phyloP scores from a whole-genome alignment of 2,888 invertebrate species.

The Lycia hirtaria region DNA sequence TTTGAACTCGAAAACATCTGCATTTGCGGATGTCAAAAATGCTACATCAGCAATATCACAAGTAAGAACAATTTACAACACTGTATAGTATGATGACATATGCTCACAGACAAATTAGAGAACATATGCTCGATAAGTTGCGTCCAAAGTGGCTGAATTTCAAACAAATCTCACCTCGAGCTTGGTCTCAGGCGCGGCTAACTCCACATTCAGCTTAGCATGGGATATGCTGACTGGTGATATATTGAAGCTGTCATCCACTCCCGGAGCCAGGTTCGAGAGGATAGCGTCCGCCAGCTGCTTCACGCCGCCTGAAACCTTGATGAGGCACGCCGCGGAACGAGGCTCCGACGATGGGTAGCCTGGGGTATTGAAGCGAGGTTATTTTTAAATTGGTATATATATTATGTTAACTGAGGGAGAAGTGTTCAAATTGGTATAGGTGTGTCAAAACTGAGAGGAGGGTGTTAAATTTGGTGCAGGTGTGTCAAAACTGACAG shows the following conservation, averaged over 20 bases:
- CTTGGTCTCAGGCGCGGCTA: conserved; percentile 73
- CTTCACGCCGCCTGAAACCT: conserved; percentile 55
- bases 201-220: conserved; percentile 61
- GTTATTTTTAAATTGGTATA: background rate
- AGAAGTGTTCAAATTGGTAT: too few relatives aligned
- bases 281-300: conserved; percentile 66
- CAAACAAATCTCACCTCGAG: conserved; percentile 55
- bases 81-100: too few relatives aligned
- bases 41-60: too few relatives aligned
- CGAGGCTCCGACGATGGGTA: conserved; percentile 62
- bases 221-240: conserved; percentile 68
- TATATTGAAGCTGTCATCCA: conserved; percentile 73
- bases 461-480: too few relatives aligned
- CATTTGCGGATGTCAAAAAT: too few relatives aligned
- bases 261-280: conserved; percentile 66
- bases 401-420: background rate
- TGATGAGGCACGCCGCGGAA: conserved; percentile 65
- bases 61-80: too few relatives aligned
- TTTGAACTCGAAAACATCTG: too few relatives aligned
- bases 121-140: too few relatives aligned
- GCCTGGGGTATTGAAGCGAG: conserved; percentile 48
- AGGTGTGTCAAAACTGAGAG: too few relatives aligned
- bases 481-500: too few relatives aligned
- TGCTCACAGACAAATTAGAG: too few relatives aligned
- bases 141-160: background rate